Percentiles rank a stretch among this genome's conserved stretches.
Evolutionary conservation across 2,888 invertebrate species (phyloP).

Genomic region (Aricia artaxerxes): DNA sequence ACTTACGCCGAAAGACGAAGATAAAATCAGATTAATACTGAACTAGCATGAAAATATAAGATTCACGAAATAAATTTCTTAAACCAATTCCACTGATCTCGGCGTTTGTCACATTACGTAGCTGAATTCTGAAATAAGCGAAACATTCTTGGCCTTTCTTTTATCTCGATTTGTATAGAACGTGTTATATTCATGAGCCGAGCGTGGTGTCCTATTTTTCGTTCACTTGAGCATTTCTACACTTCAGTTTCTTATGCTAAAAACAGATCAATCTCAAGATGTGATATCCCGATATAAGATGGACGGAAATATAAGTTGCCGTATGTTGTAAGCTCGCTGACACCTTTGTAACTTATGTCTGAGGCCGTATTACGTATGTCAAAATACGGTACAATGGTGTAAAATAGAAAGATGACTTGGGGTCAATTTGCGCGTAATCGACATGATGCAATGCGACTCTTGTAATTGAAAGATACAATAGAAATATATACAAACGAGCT

Average conservation of each 20-base stretch:
- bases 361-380: too few species aligned
- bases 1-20: not conserved
- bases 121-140: slow-evolving; percentile 19
- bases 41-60: slow-evolving; percentile 15
- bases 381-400: too few species aligned
- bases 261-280: slow-evolving; percentile 28
- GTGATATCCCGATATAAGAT: slow-evolving; percentile 9
- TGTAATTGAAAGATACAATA: too few species aligned
- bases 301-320: not conserved
- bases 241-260: slow-evolving; percentile 22
- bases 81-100: not conserved
- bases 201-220: slow-evolving; percentile 26
- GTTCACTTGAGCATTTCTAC: slow-evolving; percentile 27
- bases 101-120: slow-evolving; percentile 9
- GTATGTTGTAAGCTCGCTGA: not conserved
- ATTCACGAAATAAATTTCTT: slow-evolving; percentile 2
- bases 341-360: not conserved
- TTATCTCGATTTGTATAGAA: slow-evolving; percentile 23
- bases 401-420: too few species aligned
- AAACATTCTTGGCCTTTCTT: slow-evolving; percentile 18
- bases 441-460: too few species aligned
- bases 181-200: slow-evolving; percentile 25
- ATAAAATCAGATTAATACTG: slow-evolving; percentile 3
- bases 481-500: too few species aligned
- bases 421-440: too few species aligned